phyloP scores from a whole-genome alignment of 2,797 vertebrate genomes.

The Vespertilio murinus region DNA sequence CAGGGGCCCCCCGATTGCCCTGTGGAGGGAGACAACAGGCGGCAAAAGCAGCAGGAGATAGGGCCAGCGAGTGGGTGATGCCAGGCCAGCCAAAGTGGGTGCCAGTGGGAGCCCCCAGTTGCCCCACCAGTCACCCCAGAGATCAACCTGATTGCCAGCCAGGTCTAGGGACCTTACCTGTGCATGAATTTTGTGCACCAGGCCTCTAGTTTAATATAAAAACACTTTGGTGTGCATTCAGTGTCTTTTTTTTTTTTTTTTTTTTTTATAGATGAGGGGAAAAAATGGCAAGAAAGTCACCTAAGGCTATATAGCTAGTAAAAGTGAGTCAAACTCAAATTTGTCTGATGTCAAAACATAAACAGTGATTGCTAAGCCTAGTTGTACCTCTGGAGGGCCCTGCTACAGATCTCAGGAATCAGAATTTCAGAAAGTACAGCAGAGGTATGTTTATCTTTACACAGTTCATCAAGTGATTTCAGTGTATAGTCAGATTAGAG shows the following conservation, averaged over 20 bases:
- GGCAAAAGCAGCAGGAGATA: no score
- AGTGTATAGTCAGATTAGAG: background rate
- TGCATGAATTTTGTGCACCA: no score
- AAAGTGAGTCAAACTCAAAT: background rate
- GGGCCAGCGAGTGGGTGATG: no score
- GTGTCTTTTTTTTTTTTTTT: background rate
- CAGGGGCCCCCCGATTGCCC: no score
- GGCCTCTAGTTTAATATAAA: background rate
- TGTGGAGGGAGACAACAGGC: no score
- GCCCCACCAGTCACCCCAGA: no score
- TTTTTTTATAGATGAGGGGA: background rate
- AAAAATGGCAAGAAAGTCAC: background rate
- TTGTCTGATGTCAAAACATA: background rate
- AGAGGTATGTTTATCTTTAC: background rate
- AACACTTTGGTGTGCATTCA: background rate
- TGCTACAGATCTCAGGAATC: background rate
- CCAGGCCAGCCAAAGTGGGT: no score
- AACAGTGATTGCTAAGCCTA: background rate
- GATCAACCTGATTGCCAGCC: no score
- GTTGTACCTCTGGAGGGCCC: background rate
- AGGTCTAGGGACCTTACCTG: no score
- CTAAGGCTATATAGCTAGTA: background rate
- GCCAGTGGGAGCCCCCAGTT: no score
- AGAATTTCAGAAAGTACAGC: background rate
- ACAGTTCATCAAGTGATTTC: background rate